A percentile compares a stretch with the other conserved stretches of the same genome.
These are phyloP conservation scores for Incurvaria masculella DNA, from an alignment of 2,888 invertebrate genomes.

Conservation along the genomic window DNA sequence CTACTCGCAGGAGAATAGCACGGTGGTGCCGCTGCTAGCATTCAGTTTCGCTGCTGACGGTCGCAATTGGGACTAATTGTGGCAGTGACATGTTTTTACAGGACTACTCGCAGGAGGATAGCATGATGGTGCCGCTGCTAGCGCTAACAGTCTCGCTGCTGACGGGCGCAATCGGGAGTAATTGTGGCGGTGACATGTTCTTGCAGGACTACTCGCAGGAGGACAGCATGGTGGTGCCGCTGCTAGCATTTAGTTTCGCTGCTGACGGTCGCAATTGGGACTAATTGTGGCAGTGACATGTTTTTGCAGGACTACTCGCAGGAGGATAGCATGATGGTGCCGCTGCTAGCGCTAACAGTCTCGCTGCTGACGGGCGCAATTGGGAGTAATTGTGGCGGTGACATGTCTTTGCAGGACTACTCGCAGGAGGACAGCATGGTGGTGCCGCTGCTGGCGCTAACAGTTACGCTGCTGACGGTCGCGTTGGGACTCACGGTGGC, in stretches of 20 bases:
- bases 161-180: too few species aligned
- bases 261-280: constrained; percentile 49
- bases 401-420: constrained; percentile 58
- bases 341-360: constrained; percentile 48
- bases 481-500: constrained; percentile 51
- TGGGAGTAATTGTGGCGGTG: too few species aligned
- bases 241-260: too few species aligned
- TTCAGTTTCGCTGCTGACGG: too few species aligned
- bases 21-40: too few species aligned
- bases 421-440: constrained; percentile 58
- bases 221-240: constrained; percentile 58
- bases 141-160: constrained; percentile 49
- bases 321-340: constrained; percentile 57
- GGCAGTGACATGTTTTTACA: too few species aligned
- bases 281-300: constrained; percentile 40
- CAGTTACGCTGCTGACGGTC: constrained; percentile 45
- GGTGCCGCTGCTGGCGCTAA: constrained; percentile 52
- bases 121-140: constrained; percentile 54
- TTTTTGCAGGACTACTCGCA: constrained; percentile 58
- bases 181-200: too few species aligned
- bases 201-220: constrained; percentile 57
- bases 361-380: constrained; percentile 48
- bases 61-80: too few species aligned
- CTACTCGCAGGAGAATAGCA: too few species aligned
- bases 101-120: constrained; percentile 60